phyloP scores from a whole-genome alignment of 64 coral and sea anemone species.

The Acropora yongei region DNA sequence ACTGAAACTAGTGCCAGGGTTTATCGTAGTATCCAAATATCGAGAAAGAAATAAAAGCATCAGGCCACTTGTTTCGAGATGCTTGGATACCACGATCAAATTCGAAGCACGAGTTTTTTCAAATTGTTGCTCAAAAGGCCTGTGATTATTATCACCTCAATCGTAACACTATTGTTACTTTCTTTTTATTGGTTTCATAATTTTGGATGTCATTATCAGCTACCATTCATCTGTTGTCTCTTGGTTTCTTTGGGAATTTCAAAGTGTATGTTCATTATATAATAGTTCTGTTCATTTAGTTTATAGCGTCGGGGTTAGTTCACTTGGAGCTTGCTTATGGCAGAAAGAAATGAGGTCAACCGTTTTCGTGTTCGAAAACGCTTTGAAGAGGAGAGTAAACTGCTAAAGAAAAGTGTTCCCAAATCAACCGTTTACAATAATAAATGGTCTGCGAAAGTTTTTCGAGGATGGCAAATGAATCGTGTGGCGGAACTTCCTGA shows the following conservation, averaged over 20 bases:
- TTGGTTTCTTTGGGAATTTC: not conserved
- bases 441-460: not conserved
- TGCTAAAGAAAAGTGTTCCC: not conserved
- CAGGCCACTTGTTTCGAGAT: too few relatives aligned
- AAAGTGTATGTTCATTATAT: not conserved
- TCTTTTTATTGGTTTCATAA: not conserved
- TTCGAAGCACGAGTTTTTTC: too few relatives aligned
- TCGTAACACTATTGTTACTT: not conserved
- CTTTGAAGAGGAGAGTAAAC: too few relatives aligned
- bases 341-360: not conserved
- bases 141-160: not conserved
- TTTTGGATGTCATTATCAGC: not conserved
- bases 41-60: too few relatives aligned
- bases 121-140: not conserved
- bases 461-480: not conserved
- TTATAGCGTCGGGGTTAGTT: not conserved
- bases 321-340: not conserved
- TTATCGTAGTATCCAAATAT: too few relatives aligned
- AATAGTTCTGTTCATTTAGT: not conserved
- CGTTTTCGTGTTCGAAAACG: not conserved
- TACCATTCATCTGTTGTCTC: not conserved
- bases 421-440: not conserved
- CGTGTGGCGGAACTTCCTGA: not conserved
- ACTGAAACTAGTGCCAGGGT: too few relatives aligned
- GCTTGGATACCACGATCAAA: too few relatives aligned